Conservation (phyloP, 2,113 vertebrate genomes). For the Pyxicephalus adspersus region DNA sequence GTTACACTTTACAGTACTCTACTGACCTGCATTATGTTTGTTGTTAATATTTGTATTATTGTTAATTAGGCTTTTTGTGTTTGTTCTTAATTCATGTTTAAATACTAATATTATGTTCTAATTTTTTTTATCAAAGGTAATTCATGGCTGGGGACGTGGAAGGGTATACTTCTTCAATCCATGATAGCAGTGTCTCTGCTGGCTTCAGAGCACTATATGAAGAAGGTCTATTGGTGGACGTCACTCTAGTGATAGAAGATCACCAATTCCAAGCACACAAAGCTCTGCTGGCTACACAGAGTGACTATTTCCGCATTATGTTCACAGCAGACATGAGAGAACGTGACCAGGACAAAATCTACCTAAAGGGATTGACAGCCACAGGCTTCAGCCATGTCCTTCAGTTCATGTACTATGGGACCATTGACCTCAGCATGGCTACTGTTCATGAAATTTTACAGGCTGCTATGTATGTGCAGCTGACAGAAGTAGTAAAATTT, state of each 20-base stretch:
- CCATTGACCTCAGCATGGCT: slow-evolving; percentile 97
- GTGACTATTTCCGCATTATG: slow-evolving; percentile 99
- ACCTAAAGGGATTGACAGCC: slow-evolving; percentile 97
- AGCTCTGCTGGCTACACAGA: slow-evolving; percentile 97
- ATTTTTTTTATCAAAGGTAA: slow-evolving; percentile 76
- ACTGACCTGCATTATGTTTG: too few species aligned
- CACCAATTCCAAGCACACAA: slow-evolving; percentile 99
- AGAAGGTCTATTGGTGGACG: slow-evolving; percentile 95
- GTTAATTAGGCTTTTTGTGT: too few species aligned
- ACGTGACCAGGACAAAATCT: slow-evolving; percentile 98
- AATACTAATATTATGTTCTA: not conserved
- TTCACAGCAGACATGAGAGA: slow-evolving; percentile 99
- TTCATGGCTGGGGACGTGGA: slow-evolving; percentile 99
- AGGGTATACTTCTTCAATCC: slow-evolving; percentile 98
- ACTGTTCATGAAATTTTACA: slow-evolving; percentile 98
- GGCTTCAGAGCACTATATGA: slow-evolving; percentile 98
- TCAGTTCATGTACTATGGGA: slow-evolving; percentile 99
- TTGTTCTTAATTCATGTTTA: not conserved
- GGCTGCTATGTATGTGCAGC: slow-evolving; percentile 98
- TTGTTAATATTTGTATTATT: too few species aligned
- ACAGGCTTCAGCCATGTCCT: slow-evolving; percentile 96
- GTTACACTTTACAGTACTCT: too few species aligned
- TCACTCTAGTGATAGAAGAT: slow-evolving; percentile 97
- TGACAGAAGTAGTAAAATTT: slow-evolving; percentile 98
- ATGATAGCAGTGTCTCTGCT: slow-evolving; percentile 96